Evolutionary conservation across 2,797 vertebrate genomes (phyloP).

Genomic region (Melanogrammus aeglefinus): DNA sequence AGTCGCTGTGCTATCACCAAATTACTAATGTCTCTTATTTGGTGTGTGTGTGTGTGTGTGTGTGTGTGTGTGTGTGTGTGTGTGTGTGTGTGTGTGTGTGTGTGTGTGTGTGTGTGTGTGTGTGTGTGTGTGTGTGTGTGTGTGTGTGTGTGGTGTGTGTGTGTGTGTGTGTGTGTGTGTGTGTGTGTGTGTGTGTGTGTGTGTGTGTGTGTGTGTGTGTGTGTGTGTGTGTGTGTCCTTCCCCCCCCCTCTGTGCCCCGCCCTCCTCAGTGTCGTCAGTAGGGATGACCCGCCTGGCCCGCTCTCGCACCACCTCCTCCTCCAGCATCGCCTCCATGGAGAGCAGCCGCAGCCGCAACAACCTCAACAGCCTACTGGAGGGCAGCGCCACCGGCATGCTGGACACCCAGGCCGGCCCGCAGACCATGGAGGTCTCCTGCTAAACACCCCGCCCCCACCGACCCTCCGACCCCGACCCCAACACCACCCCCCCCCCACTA

Average conservation of each 20-base stretch:
- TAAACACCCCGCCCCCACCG: constrained; percentile 58
- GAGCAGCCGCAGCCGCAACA: constrained; percentile 82
- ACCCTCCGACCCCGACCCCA: background rate
- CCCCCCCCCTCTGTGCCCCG: constrained; percentile 9
- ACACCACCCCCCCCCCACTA: background rate
- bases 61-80: background rate
- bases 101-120: background rate
- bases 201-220: background rate
- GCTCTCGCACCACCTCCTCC: constrained; percentile 90
- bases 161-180: background rate
- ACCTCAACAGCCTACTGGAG: constrained; percentile 84
- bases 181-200: background rate
- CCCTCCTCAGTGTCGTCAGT: constrained; percentile 84
- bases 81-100: background rate
- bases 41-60: background rate
- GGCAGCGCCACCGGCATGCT: constrained; percentile 72
- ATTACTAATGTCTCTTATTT: constrained; percentile 39
- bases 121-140: background rate
- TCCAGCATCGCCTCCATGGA: constrained; percentile 91
- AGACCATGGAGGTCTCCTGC: constrained; percentile 97
- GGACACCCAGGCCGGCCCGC: constrained; percentile 80
- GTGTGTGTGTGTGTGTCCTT: background rate
- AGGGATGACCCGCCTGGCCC: constrained; percentile 89
- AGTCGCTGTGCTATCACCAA: constrained; percentile 20
- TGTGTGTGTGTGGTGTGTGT: background rate